phyloP scores from a whole-genome alignment of 2,113 vertebrate species.

The Etia nguti region DNA sequence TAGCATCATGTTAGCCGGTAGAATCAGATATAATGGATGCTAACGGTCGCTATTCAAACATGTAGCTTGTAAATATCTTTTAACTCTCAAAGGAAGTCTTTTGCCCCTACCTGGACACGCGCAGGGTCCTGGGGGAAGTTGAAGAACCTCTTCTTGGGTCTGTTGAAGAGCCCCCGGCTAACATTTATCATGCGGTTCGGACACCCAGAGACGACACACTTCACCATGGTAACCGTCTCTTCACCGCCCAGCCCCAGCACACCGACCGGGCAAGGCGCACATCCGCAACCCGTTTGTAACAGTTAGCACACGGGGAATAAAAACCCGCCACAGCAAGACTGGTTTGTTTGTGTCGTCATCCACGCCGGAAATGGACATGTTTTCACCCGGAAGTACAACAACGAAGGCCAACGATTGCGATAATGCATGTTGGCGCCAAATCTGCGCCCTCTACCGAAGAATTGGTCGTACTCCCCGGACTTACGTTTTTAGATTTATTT shows the following conservation, averaged over 20 bases:
- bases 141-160: slow-evolving; percentile 45
- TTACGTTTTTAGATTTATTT: neutral
- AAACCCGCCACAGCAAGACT: no score
- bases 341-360: neutral
- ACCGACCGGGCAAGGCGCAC: neutral
- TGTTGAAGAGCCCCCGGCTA: neutral
- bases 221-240: slow-evolving; percentile 28
- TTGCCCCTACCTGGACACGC: slow-evolving; percentile 12
- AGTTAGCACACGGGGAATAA: no score
- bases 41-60: neutral
- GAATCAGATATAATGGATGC: neutral
- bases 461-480: neutral
- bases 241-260: neutral
- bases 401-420: neutral
- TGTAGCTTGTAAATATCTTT: neutral
- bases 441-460: neutral
- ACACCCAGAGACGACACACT: slow-evolving; percentile 61
- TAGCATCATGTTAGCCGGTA: neutral
- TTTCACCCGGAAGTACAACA: slow-evolving; percentile 23
- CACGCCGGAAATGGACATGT: neutral
- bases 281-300: neutral
- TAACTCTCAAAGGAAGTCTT: neutral
- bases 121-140: slow-evolving; percentile 35
- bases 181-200: slow-evolving; percentile 13
- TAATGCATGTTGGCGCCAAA: neutral